Evolutionary conservation across 2,113 vertebrate species (phyloP).

Genomic region (Enhydra lutris): DNA sequence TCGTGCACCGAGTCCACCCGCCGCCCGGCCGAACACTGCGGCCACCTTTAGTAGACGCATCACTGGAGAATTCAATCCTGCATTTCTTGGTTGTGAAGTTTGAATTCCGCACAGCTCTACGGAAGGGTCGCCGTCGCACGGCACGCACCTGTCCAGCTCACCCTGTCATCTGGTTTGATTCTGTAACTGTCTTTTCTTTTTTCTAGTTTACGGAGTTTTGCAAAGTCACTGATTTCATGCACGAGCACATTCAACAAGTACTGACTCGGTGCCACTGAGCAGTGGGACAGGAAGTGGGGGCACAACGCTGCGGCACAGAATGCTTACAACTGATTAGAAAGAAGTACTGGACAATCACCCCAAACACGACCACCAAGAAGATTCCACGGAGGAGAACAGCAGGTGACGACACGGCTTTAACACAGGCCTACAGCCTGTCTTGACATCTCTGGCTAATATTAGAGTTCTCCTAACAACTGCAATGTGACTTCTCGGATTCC

Average conservation of each 20-base stretch:
- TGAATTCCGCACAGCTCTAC: not conserved
- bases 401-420: not conserved
- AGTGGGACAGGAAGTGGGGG: not conserved
- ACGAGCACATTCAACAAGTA: not conserved
- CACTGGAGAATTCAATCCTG: not conserved
- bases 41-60: not conserved
- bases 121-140: not conserved
- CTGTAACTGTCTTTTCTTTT: not conserved
- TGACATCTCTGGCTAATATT: not conserved
- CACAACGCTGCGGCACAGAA: not conserved
- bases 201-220: not conserved
- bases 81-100: not conserved
- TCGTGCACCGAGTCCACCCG: rapidly evolving
- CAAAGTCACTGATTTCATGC: not conserved
- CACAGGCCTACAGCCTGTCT: not conserved
- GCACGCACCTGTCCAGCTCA: too few relatives aligned
- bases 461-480: not conserved
- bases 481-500: not conserved
- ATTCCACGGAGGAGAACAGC: not conserved
- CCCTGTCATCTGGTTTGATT: too few relatives aligned
- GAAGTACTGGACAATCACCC: not conserved
- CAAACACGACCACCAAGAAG: not conserved
- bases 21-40: not conserved
- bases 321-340: not conserved
- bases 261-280: not conserved